These are phyloP conservation scores for Mastigias papua DNA, from an alignment of 30 jellyfish, hydroid and myxozoan genomes.

Conservation along the genomic window DNA sequence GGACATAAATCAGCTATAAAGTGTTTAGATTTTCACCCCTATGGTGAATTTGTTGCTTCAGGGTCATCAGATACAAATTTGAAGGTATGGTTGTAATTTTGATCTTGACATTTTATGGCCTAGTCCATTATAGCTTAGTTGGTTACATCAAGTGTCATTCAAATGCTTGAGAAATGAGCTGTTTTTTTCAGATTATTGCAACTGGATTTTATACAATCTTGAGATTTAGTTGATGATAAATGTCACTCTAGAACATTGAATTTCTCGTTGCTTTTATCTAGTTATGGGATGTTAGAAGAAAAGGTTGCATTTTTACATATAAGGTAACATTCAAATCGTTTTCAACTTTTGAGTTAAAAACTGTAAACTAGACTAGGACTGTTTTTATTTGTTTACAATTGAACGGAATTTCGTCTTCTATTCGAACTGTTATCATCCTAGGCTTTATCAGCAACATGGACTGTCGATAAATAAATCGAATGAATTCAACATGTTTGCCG, in stretches of 20 bases:
- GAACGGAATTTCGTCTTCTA: too few relatives aligned
- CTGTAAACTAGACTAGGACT: too few relatives aligned
- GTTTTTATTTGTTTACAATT: too few relatives aligned
- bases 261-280: neutral
- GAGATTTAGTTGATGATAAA: neutral
- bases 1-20: constrained; percentile 97
- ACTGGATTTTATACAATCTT: neutral
- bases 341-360: neutral
- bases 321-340: constrained; percentile 56
- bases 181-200: too few relatives aligned
- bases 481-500: too few relatives aligned
- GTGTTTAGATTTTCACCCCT: constrained; percentile 95
- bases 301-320: constrained; percentile 97
- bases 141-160: neutral
- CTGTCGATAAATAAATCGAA: too few relatives aligned
- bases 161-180: neutral
- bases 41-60: constrained; percentile 98
- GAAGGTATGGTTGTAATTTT: constrained; percentile 71
- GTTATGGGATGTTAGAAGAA: constrained; percentile 98
- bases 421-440: too few relatives aligned
- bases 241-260: neutral
- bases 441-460: too few relatives aligned
- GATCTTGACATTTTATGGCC: neutral
- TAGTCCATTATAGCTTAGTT: neutral
- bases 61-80: constrained; percentile 98